Evolutionary conservation across 23 tunicate species (phyloP).

Genomic region (Trididemnum miniatum): DNA sequence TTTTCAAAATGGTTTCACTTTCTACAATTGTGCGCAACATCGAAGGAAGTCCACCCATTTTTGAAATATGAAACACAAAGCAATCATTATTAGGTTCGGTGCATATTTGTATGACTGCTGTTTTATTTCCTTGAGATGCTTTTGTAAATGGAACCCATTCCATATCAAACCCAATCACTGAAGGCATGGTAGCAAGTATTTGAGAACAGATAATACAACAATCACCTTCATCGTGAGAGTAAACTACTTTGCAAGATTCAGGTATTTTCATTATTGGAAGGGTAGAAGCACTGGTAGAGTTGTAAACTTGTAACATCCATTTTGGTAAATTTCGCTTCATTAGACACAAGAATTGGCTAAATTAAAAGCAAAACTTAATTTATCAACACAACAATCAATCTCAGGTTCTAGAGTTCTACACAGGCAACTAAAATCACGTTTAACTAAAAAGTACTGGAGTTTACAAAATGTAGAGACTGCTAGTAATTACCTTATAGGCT

Average conservation of each 20-base stretch:
- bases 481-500: too few relatives aligned
- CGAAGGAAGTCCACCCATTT: constrained; percentile 8
- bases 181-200: neutral
- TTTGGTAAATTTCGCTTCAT: constrained; percentile 11
- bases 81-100: constrained; percentile 1
- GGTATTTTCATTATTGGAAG: neutral
- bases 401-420: too few relatives aligned
- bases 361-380: too few relatives aligned
- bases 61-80: constrained; percentile 12
- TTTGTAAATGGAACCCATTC: constrained; percentile 25
- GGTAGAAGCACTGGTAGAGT: neutral
- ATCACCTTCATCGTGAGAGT: constrained; percentile 12
- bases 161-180: constrained; percentile 30
- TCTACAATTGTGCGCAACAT: neutral
- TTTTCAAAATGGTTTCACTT: constrained; percentile 14
- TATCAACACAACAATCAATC: too few relatives aligned
- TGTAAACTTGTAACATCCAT: constrained; percentile 18
- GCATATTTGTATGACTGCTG: constrained; percentile 28
- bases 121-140: neutral
- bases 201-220: constrained; percentile 20
- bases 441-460: too few relatives aligned
- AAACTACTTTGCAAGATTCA: neutral
- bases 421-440: too few relatives aligned
- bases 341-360: too few relatives aligned
- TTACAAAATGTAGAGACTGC: too few relatives aligned